Base-by-base conservation (phyloP, 2,888 invertebrate genomes). In the Scaeva pyrastri region DNA sequence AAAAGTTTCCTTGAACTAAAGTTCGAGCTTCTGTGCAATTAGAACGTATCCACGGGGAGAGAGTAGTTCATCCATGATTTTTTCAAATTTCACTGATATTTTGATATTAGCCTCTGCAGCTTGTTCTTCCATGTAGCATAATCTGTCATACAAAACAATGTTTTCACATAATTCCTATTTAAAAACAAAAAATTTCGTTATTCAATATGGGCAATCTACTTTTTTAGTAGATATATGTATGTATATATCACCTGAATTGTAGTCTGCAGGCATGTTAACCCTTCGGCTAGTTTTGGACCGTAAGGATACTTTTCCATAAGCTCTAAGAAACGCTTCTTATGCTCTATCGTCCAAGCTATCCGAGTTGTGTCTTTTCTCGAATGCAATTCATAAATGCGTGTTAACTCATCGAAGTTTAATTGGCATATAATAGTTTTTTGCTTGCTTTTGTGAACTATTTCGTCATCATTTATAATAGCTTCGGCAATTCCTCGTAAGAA, bases 1-100 rank as follows among this genome's bases (percentile, higher is more conserved):
- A 26, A 31, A 31, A 31, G n/a, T n/a, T n/a, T n/a, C n/a, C n/a
- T 2, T 31, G 2, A 31, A 5, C 36, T 19, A 2, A 50, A 14
- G 55, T 79, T 64, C 88, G 88, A 91, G 89, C 91, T 95, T 95
- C 89, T 91, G 91, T 74, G 94, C 94, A 88, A 95, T 89, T 86
- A 95, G 91, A 43, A 94, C 95, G 88, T 94, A 93, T 91, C 95
- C 95, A 89, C 95, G 93, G 0, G 96, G 95, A n/a, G 96, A 96
- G 88, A 94, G 91, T 76, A 91, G 91, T 87, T 94, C 94, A 90
- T 95, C 92, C 81, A 95, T 93, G 80, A 96, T 93, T 91, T 94
- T 94, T 88, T 94, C 93, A 88, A 94, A 93, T 66, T 91, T 92
- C 91, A 91, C 94, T 62, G 89, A 90, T 89, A 90, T 89, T 89